Evolutionary conservation across 2,888 invertebrate species (phyloP).

Genomic region (Cacoxenus indagator): DNA sequence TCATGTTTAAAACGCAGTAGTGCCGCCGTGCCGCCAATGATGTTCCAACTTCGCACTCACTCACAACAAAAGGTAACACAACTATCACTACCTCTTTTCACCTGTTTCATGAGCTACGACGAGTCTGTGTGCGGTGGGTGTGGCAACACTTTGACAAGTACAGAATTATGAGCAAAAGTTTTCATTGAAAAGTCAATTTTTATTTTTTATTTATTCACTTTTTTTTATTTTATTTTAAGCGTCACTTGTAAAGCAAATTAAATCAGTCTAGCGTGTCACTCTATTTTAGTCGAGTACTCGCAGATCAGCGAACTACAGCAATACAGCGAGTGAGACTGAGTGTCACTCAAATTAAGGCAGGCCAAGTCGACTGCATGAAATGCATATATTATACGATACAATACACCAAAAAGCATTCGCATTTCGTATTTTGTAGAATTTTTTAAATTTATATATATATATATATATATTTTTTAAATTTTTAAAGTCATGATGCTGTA

Average conservation of each 20-base stretch:
- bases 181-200: neutral
- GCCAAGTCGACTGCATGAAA: too few relatives aligned
- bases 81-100: slow-evolving; percentile 43
- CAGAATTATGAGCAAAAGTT: too few relatives aligned
- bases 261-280: slow-evolving; percentile 21
- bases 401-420: too few relatives aligned
- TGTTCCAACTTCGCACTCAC: too few relatives aligned
- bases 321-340: neutral
- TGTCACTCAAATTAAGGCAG: neutral
- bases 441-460: too few relatives aligned
- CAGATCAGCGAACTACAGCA: neutral
- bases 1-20: slow-evolving; percentile 54
- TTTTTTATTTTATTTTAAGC: neutral
- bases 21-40: slow-evolving; percentile 5
- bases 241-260: slow-evolving; percentile 8
- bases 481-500: too few relatives aligned
- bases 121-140: too few relatives aligned
- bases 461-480: too few relatives aligned
- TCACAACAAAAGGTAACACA: slow-evolving; percentile 48
- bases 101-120: too few relatives aligned
- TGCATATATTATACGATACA: too few relatives aligned
- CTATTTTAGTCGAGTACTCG: neutral
- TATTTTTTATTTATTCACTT: neutral
- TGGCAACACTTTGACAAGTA: neutral
- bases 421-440: too few relatives aligned